These are phyloP conservation scores for Xylota segnis DNA, from an alignment of 2,888 invertebrate genomes.

Conservation along the genomic window DNA sequence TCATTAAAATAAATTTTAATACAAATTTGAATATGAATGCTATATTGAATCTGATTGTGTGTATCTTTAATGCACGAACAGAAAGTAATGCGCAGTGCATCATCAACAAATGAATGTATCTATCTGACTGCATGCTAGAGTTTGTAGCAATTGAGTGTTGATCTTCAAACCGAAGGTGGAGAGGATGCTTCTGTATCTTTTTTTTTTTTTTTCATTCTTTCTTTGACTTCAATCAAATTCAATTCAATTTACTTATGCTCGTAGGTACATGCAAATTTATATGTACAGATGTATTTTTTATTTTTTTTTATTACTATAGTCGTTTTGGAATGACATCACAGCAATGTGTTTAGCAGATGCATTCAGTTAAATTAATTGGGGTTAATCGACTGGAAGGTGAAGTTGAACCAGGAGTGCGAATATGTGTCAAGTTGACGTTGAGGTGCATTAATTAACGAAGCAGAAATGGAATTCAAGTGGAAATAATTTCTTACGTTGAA, in stretches of 20 bases:
- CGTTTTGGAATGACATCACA: slow-evolving; percentile 49
- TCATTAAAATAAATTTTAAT: slow-evolving; percentile 52
- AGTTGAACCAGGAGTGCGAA: slow-evolving; percentile 51
- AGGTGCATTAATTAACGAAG: slow-evolving; percentile 46
- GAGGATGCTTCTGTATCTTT: slow-evolving; percentile 40
- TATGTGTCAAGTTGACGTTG: slow-evolving; percentile 56
- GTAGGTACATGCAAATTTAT: not conserved
- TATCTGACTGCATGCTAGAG: not conserved
- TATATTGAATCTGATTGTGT: slow-evolving; percentile 7
- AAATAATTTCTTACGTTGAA: slow-evolving; percentile 1
- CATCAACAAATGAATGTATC: slow-evolving; percentile 36
- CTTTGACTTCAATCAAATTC: slow-evolving; percentile 15
- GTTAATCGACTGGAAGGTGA: slow-evolving; percentile 69
- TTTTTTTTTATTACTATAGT: slow-evolving; percentile 19
- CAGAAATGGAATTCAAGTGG: slow-evolving; percentile 32
- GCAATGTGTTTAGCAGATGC: slow-evolving; percentile 59
- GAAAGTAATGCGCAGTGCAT: slow-evolving; percentile 19
- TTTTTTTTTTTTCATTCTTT: not conserved
- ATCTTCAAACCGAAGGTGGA: slow-evolving; percentile 56
- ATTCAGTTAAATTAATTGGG: slow-evolving; percentile 61
- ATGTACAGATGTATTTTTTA: slow-evolving; percentile 3
- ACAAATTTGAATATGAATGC: slow-evolving; percentile 26
- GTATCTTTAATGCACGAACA: slow-evolving; percentile 9
- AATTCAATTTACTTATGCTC: not conserved
- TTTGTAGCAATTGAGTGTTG: slow-evolving; percentile 60